Conservation (phyloP, 2,888 invertebrate genomes). For the Heliconius charithonia region DNA sequence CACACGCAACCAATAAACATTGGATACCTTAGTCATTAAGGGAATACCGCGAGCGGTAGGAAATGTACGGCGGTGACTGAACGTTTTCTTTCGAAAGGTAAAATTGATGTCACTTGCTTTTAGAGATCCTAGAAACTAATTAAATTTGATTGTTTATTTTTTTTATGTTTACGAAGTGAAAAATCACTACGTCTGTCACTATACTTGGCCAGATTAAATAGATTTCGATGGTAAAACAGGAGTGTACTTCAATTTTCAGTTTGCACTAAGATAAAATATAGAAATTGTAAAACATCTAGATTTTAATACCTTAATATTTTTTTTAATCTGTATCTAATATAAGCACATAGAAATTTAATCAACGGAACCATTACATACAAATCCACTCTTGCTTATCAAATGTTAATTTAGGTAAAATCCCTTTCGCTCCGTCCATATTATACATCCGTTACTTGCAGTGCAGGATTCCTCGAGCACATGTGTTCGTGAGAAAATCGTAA, state of each 20-base stretch:
- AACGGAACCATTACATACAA: conserved; percentile 5
- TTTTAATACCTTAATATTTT: not conserved
- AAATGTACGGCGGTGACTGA: conserved; percentile 23
- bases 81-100: conserved; percentile 39
- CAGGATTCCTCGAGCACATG: conserved; percentile 58
- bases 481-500: conserved; percentile 75
- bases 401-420: conserved; percentile 45
- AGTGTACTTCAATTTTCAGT: not conserved
- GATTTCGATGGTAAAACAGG: not conserved
- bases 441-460: conserved; percentile 49
- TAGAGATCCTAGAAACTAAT: conserved; percentile 27
- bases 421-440: conserved; percentile 47
- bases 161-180: not conserved
- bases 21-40: conserved; percentile 20
- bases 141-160: too few species aligned
- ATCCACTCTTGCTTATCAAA: conserved; percentile 19
- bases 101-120: conserved; percentile 32
- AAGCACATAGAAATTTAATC: not conserved
- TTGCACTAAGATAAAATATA: too few species aligned
- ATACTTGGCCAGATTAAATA: not conserved
- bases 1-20: conserved; percentile 22
- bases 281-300: not conserved
- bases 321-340: not conserved
- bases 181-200: not conserved
- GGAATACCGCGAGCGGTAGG: conserved; percentile 26